These are phyloP conservation scores for Cantharis nigra DNA, from an alignment of 2,888 invertebrate species.

Conservation along the genomic window DNA sequence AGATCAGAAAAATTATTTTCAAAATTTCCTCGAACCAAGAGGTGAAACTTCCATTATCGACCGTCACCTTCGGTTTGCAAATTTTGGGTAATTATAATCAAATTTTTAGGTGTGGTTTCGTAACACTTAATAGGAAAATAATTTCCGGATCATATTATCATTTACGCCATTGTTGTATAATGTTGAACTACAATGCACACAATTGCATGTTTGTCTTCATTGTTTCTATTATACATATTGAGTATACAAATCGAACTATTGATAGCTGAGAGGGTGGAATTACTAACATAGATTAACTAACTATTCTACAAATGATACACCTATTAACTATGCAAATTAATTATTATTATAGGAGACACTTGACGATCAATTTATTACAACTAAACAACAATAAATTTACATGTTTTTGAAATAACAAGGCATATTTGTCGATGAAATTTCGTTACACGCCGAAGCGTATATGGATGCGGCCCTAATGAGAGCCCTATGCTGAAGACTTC, in stretches of 20 bases:
- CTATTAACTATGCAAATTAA: conserved; percentile 54
- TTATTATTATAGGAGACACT: conserved; percentile 47
- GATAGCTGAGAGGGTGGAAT: conserved; percentile 52
- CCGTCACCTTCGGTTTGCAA: not conserved
- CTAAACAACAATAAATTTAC: conserved; percentile 4
- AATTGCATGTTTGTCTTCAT: conserved; percentile 52
- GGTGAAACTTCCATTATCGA: too few species aligned
- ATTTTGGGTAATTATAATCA: conserved; percentile 6
- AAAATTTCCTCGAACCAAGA: not conserved
- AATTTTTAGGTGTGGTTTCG: conserved; percentile 22
- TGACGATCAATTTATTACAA: not conserved
- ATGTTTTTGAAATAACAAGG: conserved; percentile 19
- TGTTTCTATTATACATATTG: conserved; percentile 51
- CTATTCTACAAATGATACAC: conserved; percentile 55
- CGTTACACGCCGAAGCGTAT: conserved; percentile 41
- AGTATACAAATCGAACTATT: conserved; percentile 52
- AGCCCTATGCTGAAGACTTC: conserved; percentile 45
- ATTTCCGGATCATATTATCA: conserved; percentile 45
- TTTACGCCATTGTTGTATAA: conserved; percentile 50
- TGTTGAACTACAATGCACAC: conserved; percentile 51
- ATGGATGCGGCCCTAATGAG: conserved; percentile 48
- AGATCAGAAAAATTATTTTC: not conserved
- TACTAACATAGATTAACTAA: conserved; percentile 49
- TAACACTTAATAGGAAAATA: conserved; percentile 23
- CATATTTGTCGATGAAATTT: conserved; percentile 20